Evolutionary conservation across 2,888 invertebrate species (phyloP).

Genomic region (Brachypalpus laphriformis): DNA sequence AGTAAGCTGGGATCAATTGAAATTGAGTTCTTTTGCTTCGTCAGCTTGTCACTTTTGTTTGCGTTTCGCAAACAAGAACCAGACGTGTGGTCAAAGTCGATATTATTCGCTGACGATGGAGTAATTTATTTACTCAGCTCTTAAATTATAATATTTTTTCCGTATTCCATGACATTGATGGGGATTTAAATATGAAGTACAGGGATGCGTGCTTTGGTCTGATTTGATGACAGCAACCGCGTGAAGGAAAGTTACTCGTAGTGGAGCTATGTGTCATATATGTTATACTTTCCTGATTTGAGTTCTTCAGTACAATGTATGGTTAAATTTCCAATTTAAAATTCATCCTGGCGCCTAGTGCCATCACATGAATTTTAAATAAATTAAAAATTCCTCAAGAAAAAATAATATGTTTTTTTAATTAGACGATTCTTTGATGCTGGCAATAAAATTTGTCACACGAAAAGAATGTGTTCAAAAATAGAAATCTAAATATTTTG

Average conservation of each 20-base stretch:
- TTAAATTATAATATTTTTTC: not conserved
- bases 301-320: too few species aligned
- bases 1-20: constrained; percentile 17
- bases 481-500: too few species aligned
- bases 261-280: constrained; percentile 6
- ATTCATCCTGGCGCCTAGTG: too few species aligned
- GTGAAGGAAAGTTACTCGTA: constrained; percentile 4
- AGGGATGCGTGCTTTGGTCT: not conserved
- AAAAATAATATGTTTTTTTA: too few species aligned
- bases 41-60: constrained; percentile 32
- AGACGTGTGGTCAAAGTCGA: constrained; percentile 1
- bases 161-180: constrained; percentile 1
- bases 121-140: not conserved
- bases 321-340: too few species aligned
- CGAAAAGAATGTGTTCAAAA: too few species aligned
- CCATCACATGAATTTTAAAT: too few species aligned
- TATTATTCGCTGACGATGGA: not conserved
- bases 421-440: too few species aligned
- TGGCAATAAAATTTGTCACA: too few species aligned
- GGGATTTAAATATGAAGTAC: too few species aligned
- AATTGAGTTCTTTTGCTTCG: constrained; percentile 10
- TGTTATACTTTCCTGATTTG: constrained; percentile 28
- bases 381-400: too few species aligned
- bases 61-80: not conserved
- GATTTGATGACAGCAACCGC: not conserved